Evolutionary conservation across 2,888 invertebrate genomes (phyloP).

Genomic region (Tipula lateralis): DNA sequence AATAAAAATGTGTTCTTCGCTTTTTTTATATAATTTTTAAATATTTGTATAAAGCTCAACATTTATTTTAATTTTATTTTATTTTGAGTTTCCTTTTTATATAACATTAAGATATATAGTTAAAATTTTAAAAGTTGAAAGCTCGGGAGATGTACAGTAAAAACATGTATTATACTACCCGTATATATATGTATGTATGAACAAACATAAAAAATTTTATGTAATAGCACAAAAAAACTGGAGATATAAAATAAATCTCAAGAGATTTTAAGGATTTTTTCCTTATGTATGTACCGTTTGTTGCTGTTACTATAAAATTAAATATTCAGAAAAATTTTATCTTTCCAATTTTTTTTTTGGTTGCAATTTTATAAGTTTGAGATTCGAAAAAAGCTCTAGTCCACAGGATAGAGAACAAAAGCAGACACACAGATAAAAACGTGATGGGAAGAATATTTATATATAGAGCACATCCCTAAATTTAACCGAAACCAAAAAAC

Average conservation of each 20-base stretch:
- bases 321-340: background rate
- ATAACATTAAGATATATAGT: slow-evolving; percentile 24
- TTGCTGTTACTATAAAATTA: background rate
- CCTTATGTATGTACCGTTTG: background rate
- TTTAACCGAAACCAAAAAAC: background rate
- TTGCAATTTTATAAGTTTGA: background rate
- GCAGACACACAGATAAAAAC: background rate
- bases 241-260: slow-evolving; percentile 24
- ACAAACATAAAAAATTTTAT: background rate
- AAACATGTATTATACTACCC: too few relatives aligned
- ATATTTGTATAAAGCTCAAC: background rate
- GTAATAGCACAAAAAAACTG: background rate
- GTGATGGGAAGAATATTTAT: background rate
- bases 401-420: background rate
- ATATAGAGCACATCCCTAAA: background rate
- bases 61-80: background rate
- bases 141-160: background rate
- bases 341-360: background rate
- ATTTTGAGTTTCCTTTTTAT: background rate
- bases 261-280: slow-evolving; percentile 24
- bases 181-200: too few relatives aligned
- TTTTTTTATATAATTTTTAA: background rate
- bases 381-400: background rate
- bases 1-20: background rate
- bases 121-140: slow-evolving; percentile 9